Conservation (phyloP, 2,797 vertebrate species). For the Pseudotriccus pelzelni region DNA sequence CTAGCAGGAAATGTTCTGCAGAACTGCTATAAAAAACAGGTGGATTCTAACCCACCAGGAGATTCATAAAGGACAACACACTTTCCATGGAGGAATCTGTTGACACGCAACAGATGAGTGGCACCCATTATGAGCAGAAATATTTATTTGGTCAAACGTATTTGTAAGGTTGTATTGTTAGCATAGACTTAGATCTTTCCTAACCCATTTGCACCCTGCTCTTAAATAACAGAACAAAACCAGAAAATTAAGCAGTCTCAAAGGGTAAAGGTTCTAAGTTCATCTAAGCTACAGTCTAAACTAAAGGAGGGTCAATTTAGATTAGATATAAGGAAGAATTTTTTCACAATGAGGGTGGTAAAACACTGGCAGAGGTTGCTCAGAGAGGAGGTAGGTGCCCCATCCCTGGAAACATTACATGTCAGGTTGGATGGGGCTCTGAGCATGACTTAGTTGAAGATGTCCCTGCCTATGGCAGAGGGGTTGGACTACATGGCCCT, state of each 20-base stretch:
- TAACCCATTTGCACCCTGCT: not conserved
- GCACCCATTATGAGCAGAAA: not conserved
- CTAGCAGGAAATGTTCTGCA: not conserved
- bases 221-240: not conserved
- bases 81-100: not conserved
- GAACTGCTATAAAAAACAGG: not conserved
- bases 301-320: not conserved
- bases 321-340: not conserved
- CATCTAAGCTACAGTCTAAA: not conserved
- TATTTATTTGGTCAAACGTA: not conserved
- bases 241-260: not conserved
- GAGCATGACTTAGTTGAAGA: not conserved
- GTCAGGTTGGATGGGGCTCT: not conserved
- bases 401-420: not conserved
- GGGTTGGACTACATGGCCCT: not conserved
- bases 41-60: not conserved
- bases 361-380: not conserved
- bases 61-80: not conserved
- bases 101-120: not conserved
- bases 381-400: not conserved
- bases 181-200: not conserved
- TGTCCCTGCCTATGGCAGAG: not conserved
- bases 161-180: not conserved
- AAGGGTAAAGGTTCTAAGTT: not conserved
- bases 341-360: not conserved